Evolutionary conservation across 2,113 vertebrate species (phyloP).

Genomic region (Sminthopsis crassicaudata): DNA sequence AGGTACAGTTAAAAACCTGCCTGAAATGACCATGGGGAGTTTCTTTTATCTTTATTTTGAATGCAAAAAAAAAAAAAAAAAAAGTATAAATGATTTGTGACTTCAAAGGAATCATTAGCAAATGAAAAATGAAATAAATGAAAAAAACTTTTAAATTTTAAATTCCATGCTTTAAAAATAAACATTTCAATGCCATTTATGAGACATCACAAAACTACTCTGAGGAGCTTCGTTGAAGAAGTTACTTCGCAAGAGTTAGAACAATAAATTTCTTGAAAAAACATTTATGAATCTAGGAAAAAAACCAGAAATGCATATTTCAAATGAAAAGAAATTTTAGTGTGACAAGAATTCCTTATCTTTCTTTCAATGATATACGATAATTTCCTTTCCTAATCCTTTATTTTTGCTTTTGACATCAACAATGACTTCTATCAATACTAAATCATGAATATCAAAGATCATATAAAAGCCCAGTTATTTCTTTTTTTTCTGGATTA

Average conservation of each 20-base stretch:
- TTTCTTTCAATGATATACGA: slow-evolving; percentile 75
- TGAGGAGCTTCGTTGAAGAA: slow-evolving; percentile 7
- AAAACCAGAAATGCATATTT: slow-evolving; percentile 20
- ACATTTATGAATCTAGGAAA: neutral
- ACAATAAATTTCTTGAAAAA: slow-evolving; percentile 35
- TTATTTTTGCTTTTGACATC: slow-evolving; percentile 64
- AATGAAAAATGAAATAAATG: slow-evolving; percentile 57
- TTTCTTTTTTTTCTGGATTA: too few relatives aligned
- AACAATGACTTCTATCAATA: slow-evolving; percentile 72
- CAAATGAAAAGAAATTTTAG: slow-evolving; percentile 34
- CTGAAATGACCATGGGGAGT: neutral
- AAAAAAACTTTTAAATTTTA: slow-evolving; percentile 47
- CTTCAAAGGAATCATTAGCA: slow-evolving; percentile 44
- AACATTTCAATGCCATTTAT: slow-evolving; percentile 41
- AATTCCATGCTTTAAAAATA: slow-evolving; percentile 48
- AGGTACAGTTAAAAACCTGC: neutral
- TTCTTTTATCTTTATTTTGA: slow-evolving; percentile 41
- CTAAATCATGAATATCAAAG: slow-evolving; percentile 34
- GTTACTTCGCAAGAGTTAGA: slow-evolving; percentile 14
- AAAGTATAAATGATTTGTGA: slow-evolving; percentile 17
- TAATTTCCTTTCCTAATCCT: slow-evolving; percentile 65
- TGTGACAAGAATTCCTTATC: slow-evolving; percentile 69
- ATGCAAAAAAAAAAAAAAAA: neutral
- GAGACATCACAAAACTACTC: slow-evolving; percentile 21
- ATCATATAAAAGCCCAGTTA: too few relatives aligned